Evolutionary conservation across 2,888 invertebrate species (phyloP), one percentile per base, ranked within the genome.

Genomic region (Branchipolynoe longqiensis): DNA sequence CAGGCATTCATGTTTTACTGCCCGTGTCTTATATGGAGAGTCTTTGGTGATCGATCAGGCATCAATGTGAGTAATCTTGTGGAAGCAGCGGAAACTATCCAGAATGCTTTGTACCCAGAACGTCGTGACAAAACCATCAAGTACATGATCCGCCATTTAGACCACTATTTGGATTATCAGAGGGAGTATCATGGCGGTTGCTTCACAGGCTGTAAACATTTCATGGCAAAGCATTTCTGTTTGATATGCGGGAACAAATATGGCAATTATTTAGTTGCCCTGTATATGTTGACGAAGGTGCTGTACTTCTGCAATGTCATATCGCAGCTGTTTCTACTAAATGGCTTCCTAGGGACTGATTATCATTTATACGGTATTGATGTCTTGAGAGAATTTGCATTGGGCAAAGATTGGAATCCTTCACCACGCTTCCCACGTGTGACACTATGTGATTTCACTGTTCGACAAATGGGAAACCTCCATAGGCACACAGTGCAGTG

Each of bases 1-100:
- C 94, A 94, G 89, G 94, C 94, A 18, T 91, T 94, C 84, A 89
- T 94, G 40, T 94, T 94, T 90, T 94, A 94, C 91, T 89, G 94
- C 38, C 94, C 94, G 2, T 88, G 87, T 56, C 86, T 88, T 4
- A n/a, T 88, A 18, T 88, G 88, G 88, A 31, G 88, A 48, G 69
- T 88, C 18, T 88, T 88, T 85, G 87, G 88, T 64, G 88, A 88
- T 59, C 41, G 88, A 12, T 84, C 86, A 0, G 94, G 94, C 84
- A 94, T 94, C 87, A 94, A 94, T 90, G 93, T 94, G 38, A 92
- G 93, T 87, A 89, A 93, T 83, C 92, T 93, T 73, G 93, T 93
- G 31, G 91, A 91, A 56, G 90, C 93, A 4, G 92, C 92, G 73
- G 91, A 92, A 85, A 89, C 89, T 54, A 90, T 90, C 56, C 89